Evolutionary conservation across 2,797 vertebrate genomes (phyloP).

Genomic region (Sebastes matsubarae): DNA sequence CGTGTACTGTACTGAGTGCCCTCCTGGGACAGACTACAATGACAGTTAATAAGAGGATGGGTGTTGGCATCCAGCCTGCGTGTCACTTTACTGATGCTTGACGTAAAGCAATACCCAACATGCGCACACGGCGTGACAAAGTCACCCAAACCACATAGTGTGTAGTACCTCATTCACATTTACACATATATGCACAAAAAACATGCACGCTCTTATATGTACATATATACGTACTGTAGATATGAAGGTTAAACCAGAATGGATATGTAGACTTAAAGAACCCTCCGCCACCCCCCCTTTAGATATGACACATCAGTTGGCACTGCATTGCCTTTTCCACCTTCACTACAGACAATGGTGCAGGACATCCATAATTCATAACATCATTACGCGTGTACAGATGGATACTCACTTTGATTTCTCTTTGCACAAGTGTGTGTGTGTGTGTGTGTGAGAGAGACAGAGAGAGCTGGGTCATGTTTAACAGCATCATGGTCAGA

Average conservation of each 20-base stretch:
- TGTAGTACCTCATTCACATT: neutral
- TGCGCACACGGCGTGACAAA: conserved; percentile 13
- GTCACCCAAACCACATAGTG: conserved; percentile 1
- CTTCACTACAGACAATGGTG: conserved; percentile 61
- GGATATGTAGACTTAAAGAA: neutral
- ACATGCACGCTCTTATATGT: neutral
- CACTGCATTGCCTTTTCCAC: conserved; percentile 45
- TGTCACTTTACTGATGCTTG: conserved; percentile 51
- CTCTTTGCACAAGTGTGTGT: neutral
- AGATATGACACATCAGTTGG: conserved; percentile 43
- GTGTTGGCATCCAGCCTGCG: conserved; percentile 52
- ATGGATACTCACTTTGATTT: conserved; percentile 50
- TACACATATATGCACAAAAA: neutral
- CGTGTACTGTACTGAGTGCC: conserved; percentile 39
- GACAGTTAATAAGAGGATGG: conserved; percentile 64
- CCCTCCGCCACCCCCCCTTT: no score
- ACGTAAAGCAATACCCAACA: conserved; percentile 35
- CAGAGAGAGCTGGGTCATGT: conserved; percentile 9
- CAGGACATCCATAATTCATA: conserved; percentile 77
- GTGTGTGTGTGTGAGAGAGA: neutral
- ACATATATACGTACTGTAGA: neutral
- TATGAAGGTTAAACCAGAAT: neutral
- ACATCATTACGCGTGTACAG: conserved; percentile 59
- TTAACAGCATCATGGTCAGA: conserved; percentile 39
- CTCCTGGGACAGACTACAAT: conserved; percentile 57